Percentiles rank a stretch among this genome's conserved stretches.
Conservation (phyloP, 2,888 invertebrate genomes). For the Opisthograptis luteolata region DNA sequence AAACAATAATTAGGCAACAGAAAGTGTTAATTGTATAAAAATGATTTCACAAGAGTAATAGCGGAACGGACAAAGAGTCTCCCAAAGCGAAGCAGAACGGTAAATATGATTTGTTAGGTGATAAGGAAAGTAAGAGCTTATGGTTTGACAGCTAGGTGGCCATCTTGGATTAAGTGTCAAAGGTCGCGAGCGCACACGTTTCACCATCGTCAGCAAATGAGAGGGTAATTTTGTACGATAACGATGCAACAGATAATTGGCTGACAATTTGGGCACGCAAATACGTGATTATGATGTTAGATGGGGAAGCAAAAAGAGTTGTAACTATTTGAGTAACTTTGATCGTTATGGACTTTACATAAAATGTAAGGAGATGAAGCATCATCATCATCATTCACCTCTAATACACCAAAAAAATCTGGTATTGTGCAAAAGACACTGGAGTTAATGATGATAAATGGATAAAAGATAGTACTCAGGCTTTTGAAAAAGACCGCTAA, state of each 20-base stretch:
- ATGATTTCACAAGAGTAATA: constrained; percentile 56
- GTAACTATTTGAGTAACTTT: constrained; percentile 13
- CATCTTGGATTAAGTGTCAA: constrained; percentile 75
- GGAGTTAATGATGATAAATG: no score
- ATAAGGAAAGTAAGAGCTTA: constrained; percentile 76
- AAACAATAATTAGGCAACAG: constrained; percentile 50
- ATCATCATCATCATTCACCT: not conserved
- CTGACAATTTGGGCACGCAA: constrained; percentile 50
- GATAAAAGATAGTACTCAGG: no score
- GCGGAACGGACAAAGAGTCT: constrained; percentile 57
- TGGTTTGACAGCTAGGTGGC: constrained; percentile 70
- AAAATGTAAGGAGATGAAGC: not conserved
- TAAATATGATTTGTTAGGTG: constrained; percentile 66
- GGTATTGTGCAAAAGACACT: no score
- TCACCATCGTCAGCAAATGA: constrained; percentile 65
- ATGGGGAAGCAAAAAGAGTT: constrained; percentile 17
- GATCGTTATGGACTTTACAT: not conserved
- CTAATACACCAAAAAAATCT: no score
- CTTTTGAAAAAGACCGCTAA: no score
- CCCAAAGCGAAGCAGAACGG: constrained; percentile 49
- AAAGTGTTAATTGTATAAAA: constrained; percentile 53
- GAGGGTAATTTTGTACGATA: constrained; percentile 62
- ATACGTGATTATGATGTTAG: constrained; percentile 36
- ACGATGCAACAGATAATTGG: constrained; percentile 53
- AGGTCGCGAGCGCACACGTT: constrained; percentile 71